Percentiles rank a stretch among this genome's conserved stretches.
Conservation (phyloP, 2,888 invertebrate species). For the Lasioglossum malachurum region DNA sequence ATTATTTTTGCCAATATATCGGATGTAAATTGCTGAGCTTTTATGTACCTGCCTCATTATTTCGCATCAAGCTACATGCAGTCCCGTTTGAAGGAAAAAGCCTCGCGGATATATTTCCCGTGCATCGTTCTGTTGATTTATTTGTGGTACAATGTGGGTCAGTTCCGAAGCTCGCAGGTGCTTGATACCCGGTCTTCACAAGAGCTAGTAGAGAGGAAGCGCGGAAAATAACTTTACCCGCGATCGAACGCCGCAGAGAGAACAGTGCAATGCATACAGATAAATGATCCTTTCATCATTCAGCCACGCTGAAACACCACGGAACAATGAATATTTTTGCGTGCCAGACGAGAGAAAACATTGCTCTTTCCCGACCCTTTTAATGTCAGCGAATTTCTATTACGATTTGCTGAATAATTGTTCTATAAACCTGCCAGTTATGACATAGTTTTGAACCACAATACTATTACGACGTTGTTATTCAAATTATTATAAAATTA, state of each 20-base stretch:
- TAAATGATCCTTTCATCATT: conserved; percentile 40
- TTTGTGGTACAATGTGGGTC: conserved; percentile 42
- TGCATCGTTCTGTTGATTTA: conserved; percentile 22
- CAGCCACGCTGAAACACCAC: neutral
- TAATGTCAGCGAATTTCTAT: neutral
- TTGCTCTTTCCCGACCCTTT: neutral
- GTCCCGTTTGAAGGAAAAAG: neutral
- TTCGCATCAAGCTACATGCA: conserved; percentile 3
- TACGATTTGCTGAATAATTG: neutral
- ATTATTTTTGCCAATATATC: neutral
- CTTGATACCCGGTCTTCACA: conserved; percentile 39
- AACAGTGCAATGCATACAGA: conserved; percentile 57
- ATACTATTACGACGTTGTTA: neutral
- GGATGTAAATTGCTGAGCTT: neutral
- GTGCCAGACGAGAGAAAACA: neutral
- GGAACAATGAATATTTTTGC: conserved; percentile 3
- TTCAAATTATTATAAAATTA: neutral
- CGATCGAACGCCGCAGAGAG: conserved; percentile 41
- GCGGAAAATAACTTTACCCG: conserved; percentile 50
- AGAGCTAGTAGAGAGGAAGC: conserved; percentile 17
- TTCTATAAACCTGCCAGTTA: neutral
- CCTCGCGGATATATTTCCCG: conserved; percentile 23
- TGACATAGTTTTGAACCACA: neutral
- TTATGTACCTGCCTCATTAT: neutral
- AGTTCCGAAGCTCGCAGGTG: conserved; percentile 36